Evolutionary conservation across 2,113 vertebrate genomes (phyloP).

Genomic region (Gobio gobio): DNA sequence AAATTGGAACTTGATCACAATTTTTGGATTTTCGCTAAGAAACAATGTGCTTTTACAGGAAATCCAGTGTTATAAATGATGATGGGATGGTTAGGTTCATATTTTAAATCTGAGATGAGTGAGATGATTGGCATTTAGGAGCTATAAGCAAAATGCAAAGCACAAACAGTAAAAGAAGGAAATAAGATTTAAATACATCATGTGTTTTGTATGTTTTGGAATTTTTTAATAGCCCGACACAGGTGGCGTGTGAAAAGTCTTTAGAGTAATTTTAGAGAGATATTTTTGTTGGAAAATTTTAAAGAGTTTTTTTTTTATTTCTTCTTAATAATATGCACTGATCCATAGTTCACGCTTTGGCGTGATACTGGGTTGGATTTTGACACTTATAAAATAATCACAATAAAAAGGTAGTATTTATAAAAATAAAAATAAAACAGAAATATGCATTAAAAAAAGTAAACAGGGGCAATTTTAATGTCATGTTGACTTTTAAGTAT

Average conservation of each 20-base stretch:
- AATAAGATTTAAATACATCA: background rate
- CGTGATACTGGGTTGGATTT: too few relatives aligned
- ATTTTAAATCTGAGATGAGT: conserved; percentile 16
- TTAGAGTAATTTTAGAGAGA: background rate
- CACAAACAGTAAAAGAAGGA: background rate
- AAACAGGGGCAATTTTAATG: background rate
- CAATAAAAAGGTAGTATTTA: too few relatives aligned
- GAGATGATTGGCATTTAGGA: conserved; percentile 5
- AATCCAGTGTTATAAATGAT: background rate
- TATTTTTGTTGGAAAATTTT: background rate
- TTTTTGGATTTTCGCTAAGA: background rate
- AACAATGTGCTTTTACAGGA: background rate
- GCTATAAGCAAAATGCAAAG: conserved; percentile 15
- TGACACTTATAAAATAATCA: too few relatives aligned
- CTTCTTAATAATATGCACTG: background rate
- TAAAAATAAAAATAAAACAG: background rate
- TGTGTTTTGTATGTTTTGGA: background rate
- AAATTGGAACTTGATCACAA: background rate
- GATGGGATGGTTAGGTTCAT: background rate
- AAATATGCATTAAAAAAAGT: background rate
- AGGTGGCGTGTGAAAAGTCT: background rate
- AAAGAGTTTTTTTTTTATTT: background rate
- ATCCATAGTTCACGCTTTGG: background rate
- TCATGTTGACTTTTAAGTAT: background rate
- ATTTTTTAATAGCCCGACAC: background rate